Conservation (phyloP, 2,888 invertebrate species). For the Drosophila quinaria region DNA sequence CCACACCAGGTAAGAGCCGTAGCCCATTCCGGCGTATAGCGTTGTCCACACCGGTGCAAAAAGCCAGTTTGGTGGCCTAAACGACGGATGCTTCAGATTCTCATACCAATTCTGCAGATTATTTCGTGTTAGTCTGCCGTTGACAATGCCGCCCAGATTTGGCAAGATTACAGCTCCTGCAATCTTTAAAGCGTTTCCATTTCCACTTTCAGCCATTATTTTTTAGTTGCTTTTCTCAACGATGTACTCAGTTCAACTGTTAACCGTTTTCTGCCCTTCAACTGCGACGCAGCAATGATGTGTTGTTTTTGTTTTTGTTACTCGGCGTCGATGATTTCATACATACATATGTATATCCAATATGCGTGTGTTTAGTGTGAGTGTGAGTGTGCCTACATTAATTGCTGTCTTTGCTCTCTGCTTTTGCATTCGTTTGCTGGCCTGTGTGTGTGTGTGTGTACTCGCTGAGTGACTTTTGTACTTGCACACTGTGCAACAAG, state of each 20-base stretch:
- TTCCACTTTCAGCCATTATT: constrained; percentile 58
- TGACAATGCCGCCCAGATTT: constrained; percentile 90
- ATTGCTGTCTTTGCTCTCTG: constrained; percentile 32
- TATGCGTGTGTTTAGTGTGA: not conserved
- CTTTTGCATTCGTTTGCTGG: constrained; percentile 7
- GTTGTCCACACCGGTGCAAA: constrained; percentile 93
- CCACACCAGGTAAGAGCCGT: constrained; percentile 93
- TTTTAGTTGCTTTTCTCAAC: constrained; percentile 5
- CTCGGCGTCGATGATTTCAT: constrained; percentile 64
- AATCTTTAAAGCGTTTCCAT: constrained; percentile 66
- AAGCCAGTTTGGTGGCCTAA: constrained; percentile 92
- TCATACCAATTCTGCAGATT: constrained; percentile 91
- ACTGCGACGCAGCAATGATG: constrained; percentile 54
- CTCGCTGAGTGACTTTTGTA: constrained; percentile 41
- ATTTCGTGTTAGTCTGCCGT: constrained; percentile 87
- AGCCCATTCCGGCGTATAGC: constrained; percentile 93
- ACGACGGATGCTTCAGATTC: constrained; percentile 90
- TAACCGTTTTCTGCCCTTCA: constrained; percentile 18
- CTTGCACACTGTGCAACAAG: constrained; percentile 43
- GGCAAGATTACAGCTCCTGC: constrained; percentile 88
- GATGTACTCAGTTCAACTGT: constrained; percentile 21
- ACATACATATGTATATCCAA: constrained; percentile 17
- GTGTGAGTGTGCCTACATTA: constrained; percentile 19
- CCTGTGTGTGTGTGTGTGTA: not conserved
- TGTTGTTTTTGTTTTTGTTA: not conserved